Conservation (phyloP, 92 coral and sea anemone genomes). For the Actinostola sp. region DNA sequence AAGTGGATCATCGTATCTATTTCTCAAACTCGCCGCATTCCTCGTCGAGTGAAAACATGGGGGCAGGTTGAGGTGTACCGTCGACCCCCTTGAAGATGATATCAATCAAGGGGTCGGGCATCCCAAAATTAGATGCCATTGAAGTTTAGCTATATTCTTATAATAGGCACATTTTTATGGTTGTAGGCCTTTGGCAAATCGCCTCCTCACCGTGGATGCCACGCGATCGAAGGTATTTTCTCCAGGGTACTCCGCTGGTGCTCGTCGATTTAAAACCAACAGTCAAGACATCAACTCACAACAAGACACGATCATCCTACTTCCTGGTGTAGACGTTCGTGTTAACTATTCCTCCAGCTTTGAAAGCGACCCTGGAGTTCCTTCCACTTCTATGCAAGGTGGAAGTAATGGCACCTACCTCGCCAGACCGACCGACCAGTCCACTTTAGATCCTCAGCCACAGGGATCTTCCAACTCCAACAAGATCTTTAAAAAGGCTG, state of each 20-base stretch:
- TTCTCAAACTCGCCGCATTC: no score
- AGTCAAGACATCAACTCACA: slow-evolving; percentile 67
- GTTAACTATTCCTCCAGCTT: slow-evolving; percentile 88
- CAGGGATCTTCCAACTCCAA: slow-evolving; percentile 26
- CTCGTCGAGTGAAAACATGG: no score
- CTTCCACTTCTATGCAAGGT: slow-evolving; percentile 9
- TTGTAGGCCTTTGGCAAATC: slow-evolving; percentile 49
- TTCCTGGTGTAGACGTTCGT: slow-evolving; percentile 96
- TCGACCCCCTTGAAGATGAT: no score
- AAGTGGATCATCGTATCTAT: slow-evolving; percentile 16
- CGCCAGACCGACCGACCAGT: slow-evolving; percentile 22
- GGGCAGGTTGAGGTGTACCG: no score
- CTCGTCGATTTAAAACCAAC: slow-evolving; percentile 70
- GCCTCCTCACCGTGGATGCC: slow-evolving; percentile 39
- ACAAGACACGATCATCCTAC: slow-evolving; percentile 74
- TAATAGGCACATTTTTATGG: background rate
- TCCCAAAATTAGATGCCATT: no score
- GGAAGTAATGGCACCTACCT: slow-evolving; percentile 2
- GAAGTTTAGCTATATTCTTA: no score
- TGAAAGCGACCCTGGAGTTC: slow-evolving; percentile 54
- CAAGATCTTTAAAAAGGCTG: slow-evolving; percentile 82
- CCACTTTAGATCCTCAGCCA: slow-evolving; percentile 17
- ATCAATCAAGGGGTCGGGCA: no score
- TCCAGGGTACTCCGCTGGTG: slow-evolving; percentile 54
- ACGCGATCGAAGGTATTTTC: slow-evolving; percentile 45